These are phyloP conservation scores for Nilaparvata lugens DNA, from an alignment of 1,140 invertebrate genomes.

Conservation along the genomic window DNA sequence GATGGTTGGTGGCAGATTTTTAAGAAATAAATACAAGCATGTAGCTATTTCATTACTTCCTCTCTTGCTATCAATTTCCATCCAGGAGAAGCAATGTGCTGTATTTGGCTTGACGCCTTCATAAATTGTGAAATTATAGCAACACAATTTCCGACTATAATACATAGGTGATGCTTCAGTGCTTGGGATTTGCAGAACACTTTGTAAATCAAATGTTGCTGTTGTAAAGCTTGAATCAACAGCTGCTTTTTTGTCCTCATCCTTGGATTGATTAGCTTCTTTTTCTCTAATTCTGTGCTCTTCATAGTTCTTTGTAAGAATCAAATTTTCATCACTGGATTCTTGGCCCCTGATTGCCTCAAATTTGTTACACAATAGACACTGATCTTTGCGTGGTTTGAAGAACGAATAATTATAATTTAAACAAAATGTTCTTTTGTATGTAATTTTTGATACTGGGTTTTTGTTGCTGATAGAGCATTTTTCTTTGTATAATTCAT, in stretches of 20 bases:
- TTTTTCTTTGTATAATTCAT: constrained; percentile 6
- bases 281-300: constrained; percentile 6
- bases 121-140: constrained; percentile 25
- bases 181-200: constrained; percentile 18
- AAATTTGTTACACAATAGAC: constrained; percentile 5
- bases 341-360: neutral
- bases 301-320: constrained; percentile 5
- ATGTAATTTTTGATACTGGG: neutral
- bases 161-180: constrained; percentile 17
- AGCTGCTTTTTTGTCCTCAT: constrained; percentile 1
- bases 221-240: constrained; percentile 5
- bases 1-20: constrained; percentile 12
- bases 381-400: constrained; percentile 8
- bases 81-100: constrained; percentile 19
- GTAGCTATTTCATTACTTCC: constrained; percentile 23
- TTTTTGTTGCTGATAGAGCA: neutral
- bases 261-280: constrained; percentile 3
- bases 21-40: constrained; percentile 16
- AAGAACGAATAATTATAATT: constrained; percentile 9
- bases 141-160: constrained; percentile 21
- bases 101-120: constrained; percentile 17
- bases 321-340: neutral
- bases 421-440: constrained; percentile 8
- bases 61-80: constrained; percentile 22
- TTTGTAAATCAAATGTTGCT: constrained; percentile 17